phyloP scores from a whole-genome alignment of 2,888 invertebrate genomes.

The Hypolimnas misippus region DNA sequence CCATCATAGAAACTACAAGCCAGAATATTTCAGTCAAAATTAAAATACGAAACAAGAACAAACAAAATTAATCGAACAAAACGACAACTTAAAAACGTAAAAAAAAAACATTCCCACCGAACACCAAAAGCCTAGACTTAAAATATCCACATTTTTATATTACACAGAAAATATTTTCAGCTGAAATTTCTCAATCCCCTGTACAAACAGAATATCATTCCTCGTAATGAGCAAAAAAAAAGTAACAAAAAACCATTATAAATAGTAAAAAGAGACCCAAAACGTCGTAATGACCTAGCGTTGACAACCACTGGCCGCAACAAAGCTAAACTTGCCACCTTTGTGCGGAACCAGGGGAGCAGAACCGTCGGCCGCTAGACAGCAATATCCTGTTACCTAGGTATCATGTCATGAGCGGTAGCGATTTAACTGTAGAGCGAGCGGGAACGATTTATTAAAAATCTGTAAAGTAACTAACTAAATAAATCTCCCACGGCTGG shows the following conservation, averaged over 20 bases:
- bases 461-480: neutral
- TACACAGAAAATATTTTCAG: conserved; percentile 6
- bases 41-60: neutral
- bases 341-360: conserved; percentile 65
- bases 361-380: conserved; percentile 57
- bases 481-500: neutral
- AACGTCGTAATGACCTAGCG: conserved; percentile 49
- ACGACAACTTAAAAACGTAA: neutral
- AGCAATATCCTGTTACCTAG: conserved; percentile 72
- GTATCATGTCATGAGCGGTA: conserved; percentile 41
- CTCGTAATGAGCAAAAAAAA: conserved; percentile 30
- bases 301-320: conserved; percentile 60
- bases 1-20: neutral
- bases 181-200: neutral
- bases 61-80: conserved; percentile 2
- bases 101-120: too few species aligned
- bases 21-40: neutral
- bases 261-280: conserved; percentile 39
- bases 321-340: conserved; percentile 66
- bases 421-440: conserved; percentile 23
- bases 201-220: conserved; percentile 13
- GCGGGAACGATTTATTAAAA: neutral
- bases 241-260: conserved; percentile 35
- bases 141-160: conserved; percentile 6
- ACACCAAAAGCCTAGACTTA: neutral